Evolutionary conservation across 2,888 invertebrate species (phyloP).

Genomic region (Drosophila kambysellisi): DNA sequence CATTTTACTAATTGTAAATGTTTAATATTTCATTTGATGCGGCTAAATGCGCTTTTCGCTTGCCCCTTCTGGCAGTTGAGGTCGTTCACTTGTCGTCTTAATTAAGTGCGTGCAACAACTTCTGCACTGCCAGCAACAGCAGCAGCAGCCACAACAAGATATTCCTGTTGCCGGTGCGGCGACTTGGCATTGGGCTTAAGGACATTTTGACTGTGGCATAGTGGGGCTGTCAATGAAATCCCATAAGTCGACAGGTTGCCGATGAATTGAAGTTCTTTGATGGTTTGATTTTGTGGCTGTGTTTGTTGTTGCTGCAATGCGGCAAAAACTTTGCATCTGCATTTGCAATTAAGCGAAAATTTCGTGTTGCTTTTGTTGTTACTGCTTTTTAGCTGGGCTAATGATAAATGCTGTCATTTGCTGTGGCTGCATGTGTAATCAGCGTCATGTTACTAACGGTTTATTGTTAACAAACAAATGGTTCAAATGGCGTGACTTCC

Average conservation of each 20-base stretch:
- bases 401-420: slow-evolving; percentile 68
- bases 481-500: slow-evolving; percentile 80
- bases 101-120: slow-evolving; percentile 69
- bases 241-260: slow-evolving; percentile 69
- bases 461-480: slow-evolving; percentile 72
- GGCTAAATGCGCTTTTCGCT: slow-evolving; percentile 10
- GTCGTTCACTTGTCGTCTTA: slow-evolving; percentile 81
- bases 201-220: slow-evolving; percentile 74
- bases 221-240: slow-evolving; percentile 71
- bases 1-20: slow-evolving; percentile 38
- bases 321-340: slow-evolving; percentile 35
- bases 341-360: slow-evolving; percentile 59
- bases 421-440: slow-evolving; percentile 59
- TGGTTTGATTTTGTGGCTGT: slow-evolving; percentile 14
- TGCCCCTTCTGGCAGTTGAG: slow-evolving; percentile 64
- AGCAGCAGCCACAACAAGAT: slow-evolving; percentile 15
- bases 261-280: slow-evolving; percentile 41
- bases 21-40: slow-evolving; percentile 51
- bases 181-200: slow-evolving; percentile 43
- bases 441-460: slow-evolving; percentile 73
- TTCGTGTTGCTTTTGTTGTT: slow-evolving; percentile 21
- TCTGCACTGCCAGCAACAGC: slow-evolving; percentile 25
- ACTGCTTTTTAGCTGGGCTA: slow-evolving; percentile 34
- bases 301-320: slow-evolving; percentile 20
- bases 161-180: slow-evolving; percentile 4